phyloP scores from a whole-genome alignment of 2,113 vertebrate genomes.

The Ceyx melanurus region DNA sequence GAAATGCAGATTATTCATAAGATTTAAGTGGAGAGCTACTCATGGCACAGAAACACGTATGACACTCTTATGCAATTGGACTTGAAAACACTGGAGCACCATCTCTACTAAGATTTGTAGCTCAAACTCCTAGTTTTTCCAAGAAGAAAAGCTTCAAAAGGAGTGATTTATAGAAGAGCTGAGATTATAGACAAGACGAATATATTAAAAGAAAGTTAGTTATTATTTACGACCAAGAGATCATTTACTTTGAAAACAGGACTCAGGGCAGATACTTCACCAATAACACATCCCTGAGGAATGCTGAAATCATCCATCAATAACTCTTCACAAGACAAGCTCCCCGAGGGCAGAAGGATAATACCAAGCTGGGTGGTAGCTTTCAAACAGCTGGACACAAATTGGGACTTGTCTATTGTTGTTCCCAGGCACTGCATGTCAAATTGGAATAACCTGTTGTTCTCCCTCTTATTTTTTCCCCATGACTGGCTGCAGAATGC shows the following conservation, averaged over 20 bases:
- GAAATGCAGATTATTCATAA: background rate
- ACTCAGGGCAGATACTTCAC: constrained; percentile 38
- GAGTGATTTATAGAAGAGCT: background rate
- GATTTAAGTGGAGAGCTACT: background rate
- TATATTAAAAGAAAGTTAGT: background rate
- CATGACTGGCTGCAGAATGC: constrained; percentile 12
- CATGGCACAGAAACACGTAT: background rate
- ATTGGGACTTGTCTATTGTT: constrained; percentile 58
- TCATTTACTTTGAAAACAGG: constrained; percentile 35
- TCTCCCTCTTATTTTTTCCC: background rate
- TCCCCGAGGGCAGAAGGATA: constrained; percentile 47
- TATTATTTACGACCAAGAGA: background rate
- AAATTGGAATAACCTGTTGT: constrained; percentile 63
- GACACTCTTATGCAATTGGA: background rate
- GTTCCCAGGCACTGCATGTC: constrained; percentile 59
- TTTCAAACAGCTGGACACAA: constrained; percentile 69
- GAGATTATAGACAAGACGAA: background rate
- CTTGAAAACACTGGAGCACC: background rate
- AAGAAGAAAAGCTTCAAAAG: background rate
- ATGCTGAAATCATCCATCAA: constrained; percentile 64
- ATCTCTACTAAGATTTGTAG: background rate
- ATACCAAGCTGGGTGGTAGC: constrained; percentile 65
- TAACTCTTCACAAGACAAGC: constrained; percentile 57
- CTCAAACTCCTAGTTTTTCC: background rate
- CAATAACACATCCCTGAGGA: constrained; percentile 59